Percentiles rank a stretch among this genome's conserved stretches.
These are phyloP conservation scores for Simalia tracyae DNA, from an alignment of 2,797 vertebrate genomes.

Conservation along the genomic window DNA sequence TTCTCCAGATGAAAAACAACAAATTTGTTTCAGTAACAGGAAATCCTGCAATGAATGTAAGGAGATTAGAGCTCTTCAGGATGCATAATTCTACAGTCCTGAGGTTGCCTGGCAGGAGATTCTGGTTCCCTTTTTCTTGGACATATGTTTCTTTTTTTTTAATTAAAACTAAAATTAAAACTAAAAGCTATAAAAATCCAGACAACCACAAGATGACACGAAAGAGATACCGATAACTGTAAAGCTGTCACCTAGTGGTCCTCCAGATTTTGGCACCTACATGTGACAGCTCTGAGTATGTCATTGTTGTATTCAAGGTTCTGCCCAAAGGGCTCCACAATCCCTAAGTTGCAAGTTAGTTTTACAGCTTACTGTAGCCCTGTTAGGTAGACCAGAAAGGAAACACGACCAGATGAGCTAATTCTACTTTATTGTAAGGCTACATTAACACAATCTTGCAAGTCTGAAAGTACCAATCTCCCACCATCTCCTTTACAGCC, in stretches of 20 bases:
- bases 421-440: too few relatives aligned
- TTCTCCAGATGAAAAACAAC: neutral
- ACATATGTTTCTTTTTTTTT: neutral
- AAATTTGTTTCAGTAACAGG: neutral
- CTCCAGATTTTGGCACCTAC: neutral
- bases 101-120: neutral
- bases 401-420: too few relatives aligned
- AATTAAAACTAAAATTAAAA: neutral
- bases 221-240: neutral
- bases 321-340: too few relatives aligned
- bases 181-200: neutral
- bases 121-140: neutral
- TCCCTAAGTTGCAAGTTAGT: neutral
- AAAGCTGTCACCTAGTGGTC: neutral
- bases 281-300: neutral
- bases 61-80: neutral
- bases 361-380: neutral
- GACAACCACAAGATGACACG: neutral
- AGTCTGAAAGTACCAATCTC: too few relatives aligned
- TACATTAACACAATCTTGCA: too few relatives aligned
- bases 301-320: neutral
- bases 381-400: too few relatives aligned
- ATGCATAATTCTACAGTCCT: neutral
- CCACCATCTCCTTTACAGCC: too few relatives aligned
- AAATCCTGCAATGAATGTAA: neutral